phyloP scores from a whole-genome alignment of 2,113 vertebrate species.

The Rhabdomys dilectus region DNA sequence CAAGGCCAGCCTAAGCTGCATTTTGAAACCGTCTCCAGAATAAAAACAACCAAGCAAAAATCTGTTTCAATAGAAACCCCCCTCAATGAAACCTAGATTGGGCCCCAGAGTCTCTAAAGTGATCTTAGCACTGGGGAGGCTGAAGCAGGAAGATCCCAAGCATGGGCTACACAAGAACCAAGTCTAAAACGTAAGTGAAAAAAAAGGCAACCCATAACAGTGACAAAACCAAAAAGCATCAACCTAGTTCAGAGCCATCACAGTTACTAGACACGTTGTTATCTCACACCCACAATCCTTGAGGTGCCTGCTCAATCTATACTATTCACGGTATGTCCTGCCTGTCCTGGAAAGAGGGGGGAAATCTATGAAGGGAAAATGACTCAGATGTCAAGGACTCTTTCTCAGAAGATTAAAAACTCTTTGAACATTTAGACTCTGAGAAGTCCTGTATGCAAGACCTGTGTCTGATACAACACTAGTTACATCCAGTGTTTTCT shows the following conservation, averaged over 20 bases:
- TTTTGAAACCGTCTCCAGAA: background rate
- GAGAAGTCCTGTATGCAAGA: constrained; percentile 5
- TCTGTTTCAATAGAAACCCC: background rate
- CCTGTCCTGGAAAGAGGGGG: background rate
- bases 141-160: background rate
- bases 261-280: background rate
- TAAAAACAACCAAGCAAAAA: background rate
- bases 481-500: background rate
- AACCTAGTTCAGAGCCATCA: background rate
- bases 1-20: background rate
- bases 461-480: background rate
- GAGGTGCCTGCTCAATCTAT: background rate
- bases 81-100: background rate
- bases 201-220: background rate
- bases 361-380: background rate
- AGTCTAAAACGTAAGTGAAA: background rate
- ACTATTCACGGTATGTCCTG: background rate
- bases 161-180: background rate
- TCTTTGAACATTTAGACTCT: background rate
- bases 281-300: background rate
- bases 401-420: constrained; percentile 1
- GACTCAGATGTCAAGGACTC: background rate
- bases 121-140: background rate
- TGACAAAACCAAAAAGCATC: background rate
- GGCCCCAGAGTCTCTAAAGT: background rate